Evolutionary conservation across 1,140 invertebrate genomes (phyloP).

Genomic region (Aradophagus sp.): DNA sequence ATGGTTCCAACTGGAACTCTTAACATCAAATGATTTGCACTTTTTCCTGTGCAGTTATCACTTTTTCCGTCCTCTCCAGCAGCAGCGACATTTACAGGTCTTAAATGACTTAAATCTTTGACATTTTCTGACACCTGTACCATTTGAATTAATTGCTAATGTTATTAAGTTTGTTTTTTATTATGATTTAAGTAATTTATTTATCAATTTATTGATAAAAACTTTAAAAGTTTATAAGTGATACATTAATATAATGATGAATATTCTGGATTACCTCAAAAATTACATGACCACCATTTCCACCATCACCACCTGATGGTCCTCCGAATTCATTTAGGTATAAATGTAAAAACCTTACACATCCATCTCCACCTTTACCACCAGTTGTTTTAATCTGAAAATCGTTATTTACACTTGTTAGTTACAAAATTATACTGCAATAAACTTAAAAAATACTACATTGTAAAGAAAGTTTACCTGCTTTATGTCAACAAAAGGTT

Average conservation of each 20-base stretch:
- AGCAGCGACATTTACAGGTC: constrained; percentile 77
- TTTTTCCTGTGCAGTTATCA: constrained; percentile 90
- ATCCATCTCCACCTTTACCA: constrained; percentile 95
- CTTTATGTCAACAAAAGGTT: constrained; percentile 82
- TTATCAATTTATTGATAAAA: background rate
- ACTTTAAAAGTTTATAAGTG: background rate
- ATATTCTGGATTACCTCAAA: constrained; percentile 82
- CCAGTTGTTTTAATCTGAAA: constrained; percentile 78
- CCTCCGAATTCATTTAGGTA: constrained; percentile 91
- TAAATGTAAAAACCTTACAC: constrained; percentile 87
- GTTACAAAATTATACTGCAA: background rate
- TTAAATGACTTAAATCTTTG: constrained; percentile 84
- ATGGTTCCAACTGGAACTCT: constrained; percentile 93
- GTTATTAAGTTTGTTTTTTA: no score
- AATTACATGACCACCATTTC: constrained; percentile 97
- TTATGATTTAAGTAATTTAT: constrained; percentile 1
- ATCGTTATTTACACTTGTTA: background rate
- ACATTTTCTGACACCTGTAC: constrained; percentile 78
- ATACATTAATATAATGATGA: background rate
- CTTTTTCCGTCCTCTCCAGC: constrained; percentile 83
- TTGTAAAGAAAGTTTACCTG: constrained; percentile 60
- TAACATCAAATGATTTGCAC: constrained; percentile 85
- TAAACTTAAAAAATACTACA: background rate
- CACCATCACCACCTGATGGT: constrained; percentile 97
- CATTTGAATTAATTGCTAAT: no score